phyloP scores from a whole-genome alignment of 2,113 vertebrate species.

The Chiloscyllium plagiosum region DNA sequence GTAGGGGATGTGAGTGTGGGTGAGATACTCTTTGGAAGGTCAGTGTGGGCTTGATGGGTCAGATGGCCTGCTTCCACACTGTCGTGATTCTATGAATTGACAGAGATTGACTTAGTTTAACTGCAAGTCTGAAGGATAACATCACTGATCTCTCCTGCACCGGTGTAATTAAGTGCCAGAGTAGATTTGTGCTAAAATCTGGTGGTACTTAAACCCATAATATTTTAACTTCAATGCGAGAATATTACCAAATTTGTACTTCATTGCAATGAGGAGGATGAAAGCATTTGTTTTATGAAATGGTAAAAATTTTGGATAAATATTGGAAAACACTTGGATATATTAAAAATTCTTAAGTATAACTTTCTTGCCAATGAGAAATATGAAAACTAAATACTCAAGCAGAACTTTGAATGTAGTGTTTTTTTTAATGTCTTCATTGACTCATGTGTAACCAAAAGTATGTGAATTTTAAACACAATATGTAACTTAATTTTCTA shows the following conservation, averaged over 20 bases:
- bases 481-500: neutral
- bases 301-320: neutral
- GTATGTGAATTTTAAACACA: neutral
- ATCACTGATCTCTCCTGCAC: neutral
- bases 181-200: neutral
- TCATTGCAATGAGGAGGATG: neutral
- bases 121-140: neutral
- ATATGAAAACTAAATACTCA: neutral
- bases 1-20: too few species aligned
- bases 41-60: too few species aligned
- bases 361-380: neutral
- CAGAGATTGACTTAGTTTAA: neutral
- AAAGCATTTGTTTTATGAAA: neutral
- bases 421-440: neutral
- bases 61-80: too few species aligned
- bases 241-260: neutral
- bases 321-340: neutral
- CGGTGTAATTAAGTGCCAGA: neutral
- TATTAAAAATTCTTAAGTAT: neutral
- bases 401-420: neutral
- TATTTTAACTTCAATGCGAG: neutral
- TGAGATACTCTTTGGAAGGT: too few species aligned
- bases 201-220: too few species aligned
- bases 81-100: neutral
- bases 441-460: neutral